Evolutionary conservation across 2,113 vertebrate genomes (phyloP), one percentile per base, ranked within the genome.

Genomic region (Gobiocypris rarus): DNA sequence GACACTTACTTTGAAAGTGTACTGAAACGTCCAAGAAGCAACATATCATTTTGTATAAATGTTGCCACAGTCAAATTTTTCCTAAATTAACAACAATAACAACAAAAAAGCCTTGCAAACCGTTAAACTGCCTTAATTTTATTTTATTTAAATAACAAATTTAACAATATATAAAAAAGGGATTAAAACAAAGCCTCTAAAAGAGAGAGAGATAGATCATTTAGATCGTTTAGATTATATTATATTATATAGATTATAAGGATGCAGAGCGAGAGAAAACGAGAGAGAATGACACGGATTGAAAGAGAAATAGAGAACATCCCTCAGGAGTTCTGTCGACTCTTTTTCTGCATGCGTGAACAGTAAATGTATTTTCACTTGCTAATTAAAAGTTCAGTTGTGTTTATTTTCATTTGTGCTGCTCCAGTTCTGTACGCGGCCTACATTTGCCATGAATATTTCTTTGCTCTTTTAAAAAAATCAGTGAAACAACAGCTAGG

Each of bases 341-440:
- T 75, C 4, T 82, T 81, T 73, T 65, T 85, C 50, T 85, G 70
- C 69, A 63, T 75, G 70, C 84, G 14, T 81, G 80, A 85, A 81
- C 83, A 45, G 76, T 81, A 81, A 81, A 81, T 81, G 56, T 52
- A 67, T 75, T 85, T 85, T 81, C 43, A 75, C 70, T 81, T 17
- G 67, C 84, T 54, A 82, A 85, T 85, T 75, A 75, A 81, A 85
- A 75, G 77, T 85, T 81, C 22, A 6, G 19, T 17, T 63, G 22
- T 61, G 78, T 41, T 59, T 24, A 31, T 85, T 50, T 81, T 74
- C 59, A 59, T 85, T 80, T 85, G 83, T 84, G 83, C 76, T 85
- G 75, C 74, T 81, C 76, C 56, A 80, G n/a, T 79, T 84, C 41
- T 80, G 48, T 43, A 74, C 75, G 45, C 26, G 52, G 31, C 83